Base-by-base conservation (phyloP, 2,797 vertebrate species). In the Sebastes elongatus region DNA sequence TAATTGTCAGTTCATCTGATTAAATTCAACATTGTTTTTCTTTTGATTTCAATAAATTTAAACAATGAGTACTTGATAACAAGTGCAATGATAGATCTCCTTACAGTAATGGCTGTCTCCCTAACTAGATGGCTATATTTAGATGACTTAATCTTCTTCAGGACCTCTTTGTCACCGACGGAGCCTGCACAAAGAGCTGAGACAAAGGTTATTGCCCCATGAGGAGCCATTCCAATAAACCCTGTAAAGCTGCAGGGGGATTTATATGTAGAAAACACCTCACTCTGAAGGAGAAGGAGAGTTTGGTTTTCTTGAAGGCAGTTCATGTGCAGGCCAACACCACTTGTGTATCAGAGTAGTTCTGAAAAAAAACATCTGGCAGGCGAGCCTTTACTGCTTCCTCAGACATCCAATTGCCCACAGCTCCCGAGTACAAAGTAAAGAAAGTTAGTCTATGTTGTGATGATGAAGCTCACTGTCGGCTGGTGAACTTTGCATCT, bases 401-500 rank as follows among this genome's bases (percentile, higher is more conserved):
- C 10, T 30, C 64, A 46, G 32, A 35, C 38, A 74, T 8, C 65
- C 70, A 80, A 18, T 80, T 69, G 8, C 68, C n/a, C 7, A 82
- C n/a, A 25, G 66, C 65, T 25, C 70, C 76, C 46, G 10, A 70
- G 52, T 10, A 73, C 72, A 42, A 49, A 46, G 13, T 66, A 76
- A 7, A 86, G 42, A 25, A 79, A 78, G 63, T 71, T 56, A 8
- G 35, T 33, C 60, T 73, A 71, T 7, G 49, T 82, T 6, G 11
- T 55, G 13, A 74, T 56, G 18, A 86, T 73, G 10, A 20, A 16
- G 62, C 74, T 85, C 7, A 62, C 68, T 1, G 71, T 32, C 4
- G 76, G 63, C 38, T 53, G 77, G 7, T 79, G 59, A 4, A 83
- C 75, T 61, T 64, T 69, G 7, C 63, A 81, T 74, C 73, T 78